These are phyloP conservation scores for Gymnocephalus cernua DNA, from an alignment of 2,113 vertebrate species.

Conservation along the genomic window DNA sequence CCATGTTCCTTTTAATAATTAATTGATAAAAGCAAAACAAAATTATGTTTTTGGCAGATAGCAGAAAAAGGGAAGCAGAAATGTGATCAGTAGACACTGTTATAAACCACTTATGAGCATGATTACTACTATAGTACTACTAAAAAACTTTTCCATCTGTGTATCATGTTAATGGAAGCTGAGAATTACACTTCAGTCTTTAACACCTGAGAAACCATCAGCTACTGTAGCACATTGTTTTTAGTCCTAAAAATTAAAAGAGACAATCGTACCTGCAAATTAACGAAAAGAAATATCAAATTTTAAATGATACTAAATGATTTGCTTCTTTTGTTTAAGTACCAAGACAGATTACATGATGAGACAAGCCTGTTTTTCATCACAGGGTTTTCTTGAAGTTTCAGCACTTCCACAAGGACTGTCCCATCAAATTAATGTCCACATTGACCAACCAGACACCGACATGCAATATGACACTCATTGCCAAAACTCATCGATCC, in stretches of 20 bases:
- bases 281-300: background rate
- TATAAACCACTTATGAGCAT: background rate
- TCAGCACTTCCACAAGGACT: background rate
- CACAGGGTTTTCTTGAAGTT: background rate
- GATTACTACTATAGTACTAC: background rate
- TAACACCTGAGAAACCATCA: background rate
- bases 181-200: background rate
- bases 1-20: background rate
- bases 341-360: background rate
- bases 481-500: conserved; percentile 20
- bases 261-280: no score
- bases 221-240: no score
- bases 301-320: background rate
- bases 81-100: background rate
- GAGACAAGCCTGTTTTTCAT: background rate
- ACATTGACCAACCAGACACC: conserved; percentile 1
- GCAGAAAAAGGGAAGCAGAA: background rate
- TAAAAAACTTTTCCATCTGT: background rate
- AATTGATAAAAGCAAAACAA: background rate
- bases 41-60: background rate
- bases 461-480: conserved; percentile 3
- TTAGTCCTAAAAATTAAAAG: no score
- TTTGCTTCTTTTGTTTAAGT: background rate
- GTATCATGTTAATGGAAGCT: background rate
- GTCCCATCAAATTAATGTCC: conserved; percentile 1